Percentiles rank a stretch among this genome's conserved stretches.
phyloP scores from a whole-genome alignment of 2,888 invertebrate species.

The Pantelozetes paolii region DNA sequence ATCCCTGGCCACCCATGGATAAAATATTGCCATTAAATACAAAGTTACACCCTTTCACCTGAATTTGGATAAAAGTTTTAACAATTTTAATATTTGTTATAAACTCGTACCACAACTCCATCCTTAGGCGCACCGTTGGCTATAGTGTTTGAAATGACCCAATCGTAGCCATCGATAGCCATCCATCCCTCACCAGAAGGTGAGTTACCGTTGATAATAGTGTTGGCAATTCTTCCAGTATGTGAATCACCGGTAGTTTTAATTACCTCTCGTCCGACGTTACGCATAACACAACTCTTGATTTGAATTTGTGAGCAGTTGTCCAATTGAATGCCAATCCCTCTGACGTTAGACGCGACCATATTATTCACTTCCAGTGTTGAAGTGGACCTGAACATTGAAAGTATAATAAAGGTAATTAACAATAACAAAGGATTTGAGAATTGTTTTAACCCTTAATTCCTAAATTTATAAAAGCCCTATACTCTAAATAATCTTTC shows the following conservation, averaged over 20 bases:
- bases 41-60: background rate
- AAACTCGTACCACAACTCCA: background rate
- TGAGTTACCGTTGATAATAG: background rate
- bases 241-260: background rate
- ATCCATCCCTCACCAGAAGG: background rate
- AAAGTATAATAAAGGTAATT: too few species aligned
- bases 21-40: background rate
- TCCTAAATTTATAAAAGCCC: too few species aligned
- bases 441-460: too few species aligned
- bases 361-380: background rate
- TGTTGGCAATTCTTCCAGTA: background rate
- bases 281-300: background rate
- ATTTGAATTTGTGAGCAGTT: background rate
- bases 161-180: background rate
- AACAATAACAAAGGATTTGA: too few species aligned
- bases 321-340: background rate
- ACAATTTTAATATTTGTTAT: background rate
- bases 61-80: background rate
- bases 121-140: background rate
- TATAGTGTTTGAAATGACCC: background rate
- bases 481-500: too few species aligned
- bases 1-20: background rate
- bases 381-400: too few species aligned
- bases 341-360: background rate
- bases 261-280: background rate